Conservation (phyloP, 2,888 invertebrate genomes). For the Aporophyla lueneburgensis region DNA sequence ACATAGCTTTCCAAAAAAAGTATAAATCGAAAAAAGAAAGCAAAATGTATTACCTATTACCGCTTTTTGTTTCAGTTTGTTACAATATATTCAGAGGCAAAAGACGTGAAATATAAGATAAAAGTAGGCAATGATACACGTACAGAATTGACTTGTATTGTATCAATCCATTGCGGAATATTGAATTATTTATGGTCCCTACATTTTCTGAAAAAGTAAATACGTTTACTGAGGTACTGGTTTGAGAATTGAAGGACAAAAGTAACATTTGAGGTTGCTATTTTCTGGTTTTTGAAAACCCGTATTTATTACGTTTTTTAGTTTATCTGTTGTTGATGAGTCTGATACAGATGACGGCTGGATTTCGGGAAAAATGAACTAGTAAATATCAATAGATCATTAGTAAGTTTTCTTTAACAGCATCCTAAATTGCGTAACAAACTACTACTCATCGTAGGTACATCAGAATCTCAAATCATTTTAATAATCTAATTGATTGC, state of each 20-base stretch:
- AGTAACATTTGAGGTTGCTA: constrained; percentile 1
- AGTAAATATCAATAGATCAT: too few species aligned
- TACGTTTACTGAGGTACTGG: constrained; percentile 32
- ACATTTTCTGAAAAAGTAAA: constrained; percentile 44
- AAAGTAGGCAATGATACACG: constrained; percentile 35
- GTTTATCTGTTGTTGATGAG: background rate
- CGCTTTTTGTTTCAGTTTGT: constrained; percentile 12
- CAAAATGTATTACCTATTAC: constrained; percentile 27
- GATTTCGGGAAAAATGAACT: too few species aligned
- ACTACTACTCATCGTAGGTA: too few species aligned
- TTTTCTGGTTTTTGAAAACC: background rate
- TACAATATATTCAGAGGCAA: constrained; percentile 39
- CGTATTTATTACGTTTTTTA: background rate
- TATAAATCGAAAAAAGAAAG: background rate
- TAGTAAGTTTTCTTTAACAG: background rate
- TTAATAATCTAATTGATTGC: too few species aligned
- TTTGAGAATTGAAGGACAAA: constrained; percentile 30
- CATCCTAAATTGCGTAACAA: too few species aligned
- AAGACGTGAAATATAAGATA: constrained; percentile 36
- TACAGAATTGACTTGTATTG: constrained; percentile 38
- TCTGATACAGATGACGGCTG: background rate
- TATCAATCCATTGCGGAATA: constrained; percentile 47
- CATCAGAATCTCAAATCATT: too few species aligned
- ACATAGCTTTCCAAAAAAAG: constrained; percentile 5
- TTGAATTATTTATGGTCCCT: constrained; percentile 48